These are phyloP conservation scores for Halocaridina rubra DNA, from an alignment of 2,888 invertebrate genomes.

Conservation along the genomic window DNA sequence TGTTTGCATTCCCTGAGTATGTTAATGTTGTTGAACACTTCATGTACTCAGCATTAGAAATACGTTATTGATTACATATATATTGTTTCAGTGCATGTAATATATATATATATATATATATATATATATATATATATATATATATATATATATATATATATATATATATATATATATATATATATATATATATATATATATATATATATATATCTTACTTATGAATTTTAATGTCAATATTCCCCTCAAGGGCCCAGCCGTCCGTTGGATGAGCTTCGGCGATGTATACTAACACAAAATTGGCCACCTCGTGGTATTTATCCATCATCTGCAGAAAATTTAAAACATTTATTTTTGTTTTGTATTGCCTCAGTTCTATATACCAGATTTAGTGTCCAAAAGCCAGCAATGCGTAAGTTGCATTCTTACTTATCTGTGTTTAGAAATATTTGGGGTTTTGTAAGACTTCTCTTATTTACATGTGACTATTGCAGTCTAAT, in stretches of 20 bases:
- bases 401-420: too few relatives aligned
- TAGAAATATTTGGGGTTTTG: too few relatives aligned
- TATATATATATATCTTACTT: not conserved
- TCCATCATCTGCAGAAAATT: not conserved
- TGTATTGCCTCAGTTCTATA: too few relatives aligned
- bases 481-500: too few relatives aligned
- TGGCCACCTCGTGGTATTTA: slow-evolving; percentile 13
- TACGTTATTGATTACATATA: too few relatives aligned
- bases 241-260: not conserved
- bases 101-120: not conserved
- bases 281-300: slow-evolving; percentile 36
- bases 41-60: too few relatives aligned
- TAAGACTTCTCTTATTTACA: too few relatives aligned
- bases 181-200: not conserved
- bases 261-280: slow-evolving; percentile 34
- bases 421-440: too few relatives aligned
- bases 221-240: not conserved
- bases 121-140: not conserved
- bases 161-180: not conserved
- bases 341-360: not conserved
- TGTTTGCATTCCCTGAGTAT: too few relatives aligned
- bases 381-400: too few relatives aligned
- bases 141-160: not conserved
- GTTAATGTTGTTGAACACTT: too few relatives aligned
- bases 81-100: not conserved